Percentiles rank a stretch among this genome's conserved stretches.
Conservation (phyloP, 2,113 vertebrate genomes). For the human region DNA sequence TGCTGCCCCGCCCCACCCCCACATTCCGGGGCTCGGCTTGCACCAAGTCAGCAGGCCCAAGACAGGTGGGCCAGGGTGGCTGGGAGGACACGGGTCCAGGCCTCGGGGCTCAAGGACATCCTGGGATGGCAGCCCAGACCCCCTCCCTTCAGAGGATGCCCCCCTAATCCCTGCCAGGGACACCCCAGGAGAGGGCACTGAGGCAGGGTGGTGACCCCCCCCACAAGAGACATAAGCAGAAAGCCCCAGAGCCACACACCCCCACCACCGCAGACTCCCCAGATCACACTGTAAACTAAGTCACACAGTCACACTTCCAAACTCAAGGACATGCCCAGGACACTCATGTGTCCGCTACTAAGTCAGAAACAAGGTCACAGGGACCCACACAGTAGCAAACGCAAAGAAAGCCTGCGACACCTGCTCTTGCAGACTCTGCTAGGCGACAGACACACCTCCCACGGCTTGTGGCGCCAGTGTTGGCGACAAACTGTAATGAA, state of each 20-base stretch:
- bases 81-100: not conserved
- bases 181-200: not conserved
- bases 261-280: not conserved
- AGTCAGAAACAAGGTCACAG: not conserved
- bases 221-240: not conserved
- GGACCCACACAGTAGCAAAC: fast-evolving
- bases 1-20: not conserved
- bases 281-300: not conserved
- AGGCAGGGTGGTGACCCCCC: not conserved
- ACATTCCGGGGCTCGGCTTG: conserved; percentile 58
- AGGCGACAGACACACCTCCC: not conserved
- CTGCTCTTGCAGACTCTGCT: not conserved
- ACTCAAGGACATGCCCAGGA: not conserved
- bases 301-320: not conserved
- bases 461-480: fast-evolving
- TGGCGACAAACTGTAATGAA: not conserved
- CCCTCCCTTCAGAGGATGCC: not conserved
- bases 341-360: not conserved
- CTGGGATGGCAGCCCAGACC: not conserved
- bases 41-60: conserved; percentile 59
- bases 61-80: conserved; percentile 50
- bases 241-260: not conserved
- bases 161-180: not conserved
- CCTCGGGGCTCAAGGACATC: not conserved
- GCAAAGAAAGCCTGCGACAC: fast-evolving